These are phyloP conservation scores for Phortica variegata DNA, from an alignment of 1,140 invertebrate genomes.

Conservation along the genomic window DNA sequence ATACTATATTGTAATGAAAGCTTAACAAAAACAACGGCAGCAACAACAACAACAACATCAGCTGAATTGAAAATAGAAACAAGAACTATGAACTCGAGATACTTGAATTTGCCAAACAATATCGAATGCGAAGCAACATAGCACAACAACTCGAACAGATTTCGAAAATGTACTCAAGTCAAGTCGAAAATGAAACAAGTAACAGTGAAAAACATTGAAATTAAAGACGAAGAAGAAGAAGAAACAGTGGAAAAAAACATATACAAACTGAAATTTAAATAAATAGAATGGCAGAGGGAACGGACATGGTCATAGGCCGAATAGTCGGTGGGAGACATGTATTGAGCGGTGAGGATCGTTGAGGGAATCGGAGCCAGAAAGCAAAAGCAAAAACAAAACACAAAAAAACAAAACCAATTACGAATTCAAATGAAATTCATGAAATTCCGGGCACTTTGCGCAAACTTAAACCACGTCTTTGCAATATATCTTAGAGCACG, in stretches of 20 bases:
- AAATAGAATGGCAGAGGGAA: conserved; percentile 28
- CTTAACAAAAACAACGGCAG: too few species aligned
- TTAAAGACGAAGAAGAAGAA: conserved; percentile 15
- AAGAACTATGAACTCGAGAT: conserved; percentile 33
- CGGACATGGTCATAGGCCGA: not conserved
- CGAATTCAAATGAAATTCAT: conserved; percentile 44
- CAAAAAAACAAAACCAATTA: conserved; percentile 27
- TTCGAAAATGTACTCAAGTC: too few species aligned
- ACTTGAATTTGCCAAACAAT: conserved; percentile 21
- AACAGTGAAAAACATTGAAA: conserved; percentile 12
- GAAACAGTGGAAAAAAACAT: conserved; percentile 15
- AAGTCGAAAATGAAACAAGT: too few species aligned
- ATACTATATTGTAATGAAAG: too few species aligned
- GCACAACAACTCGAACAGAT: too few species aligned
- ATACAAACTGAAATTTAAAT: conserved; percentile 28
- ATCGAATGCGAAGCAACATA: conserved; percentile 17
- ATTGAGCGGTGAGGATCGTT: not conserved
- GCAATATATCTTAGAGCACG: conserved; percentile 27
- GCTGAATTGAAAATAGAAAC: too few species aligned
- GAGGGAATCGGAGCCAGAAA: conserved; percentile 3
- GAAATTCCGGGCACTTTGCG: conserved; percentile 36
- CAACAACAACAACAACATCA: too few species aligned
- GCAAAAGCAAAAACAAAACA: not conserved
- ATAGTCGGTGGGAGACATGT: not conserved
- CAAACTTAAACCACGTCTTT: conserved; percentile 37